Evolutionary conservation across 2,888 invertebrate species (phyloP), one percentile per base, ranked within the genome.

Genomic region (Carabus problematicus): DNA sequence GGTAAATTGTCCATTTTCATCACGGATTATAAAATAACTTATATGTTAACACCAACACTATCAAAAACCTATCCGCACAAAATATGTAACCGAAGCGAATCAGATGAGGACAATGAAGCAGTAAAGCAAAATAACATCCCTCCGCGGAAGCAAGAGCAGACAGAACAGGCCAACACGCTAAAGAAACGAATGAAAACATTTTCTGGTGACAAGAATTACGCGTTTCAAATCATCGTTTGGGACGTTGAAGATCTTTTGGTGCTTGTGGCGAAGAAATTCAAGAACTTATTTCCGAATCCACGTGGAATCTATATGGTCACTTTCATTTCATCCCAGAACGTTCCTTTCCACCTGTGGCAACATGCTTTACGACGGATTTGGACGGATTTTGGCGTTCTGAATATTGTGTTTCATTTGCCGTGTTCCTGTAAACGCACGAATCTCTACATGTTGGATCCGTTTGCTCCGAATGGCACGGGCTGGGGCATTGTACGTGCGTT

Each of bases 381-480:
- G 71, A 9, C 14, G 9, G 49, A 70, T 11, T 71, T 67, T 18
- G 70, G 67, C 0, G 61, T 71, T 55, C 40, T 71, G 19, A 68
- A 71, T 56, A 47, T 68, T 40, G 55, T 67, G 39, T 52, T 68
- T 43, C 64, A 55, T 40, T 14, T 54, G 40, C 64, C 64, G n/a
- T 71, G 70, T 45, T 56, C 64, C 12, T 62, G 64, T 29, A 16
- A 62, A 7, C 54, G 64, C 14, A 43, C 69, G n/a, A 14, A 64
- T 49, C 56, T 72, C 11, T 72, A 40, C 41, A 71, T 60, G 18
- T 62, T 61, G 62, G 55, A 59, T 54, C 72, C 72, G 12, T 72
- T 72, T 63, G 29, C 55, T 29, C 41, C 45, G 9, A 14, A 7
- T 6, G 41, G 64, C 7, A 16, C 39, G 1, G 41, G 29, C 19